Conservation (phyloP, 2,797 vertebrate genomes). For the Tenualosa thibaudeaui region DNA sequence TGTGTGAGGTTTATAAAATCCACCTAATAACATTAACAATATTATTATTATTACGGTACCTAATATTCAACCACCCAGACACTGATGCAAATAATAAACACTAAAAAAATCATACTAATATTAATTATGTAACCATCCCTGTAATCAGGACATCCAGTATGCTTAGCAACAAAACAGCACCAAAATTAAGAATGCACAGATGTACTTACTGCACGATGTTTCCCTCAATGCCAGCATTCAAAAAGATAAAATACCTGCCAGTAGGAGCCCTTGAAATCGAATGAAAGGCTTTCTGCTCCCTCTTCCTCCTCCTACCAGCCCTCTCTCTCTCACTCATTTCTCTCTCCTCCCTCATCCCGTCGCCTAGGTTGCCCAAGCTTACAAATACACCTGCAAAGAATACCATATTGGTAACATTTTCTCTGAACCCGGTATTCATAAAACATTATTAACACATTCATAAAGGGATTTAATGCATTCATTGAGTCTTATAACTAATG, state of each 20-base stretch:
- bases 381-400: no score
- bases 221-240: not conserved
- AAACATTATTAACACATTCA: no score
- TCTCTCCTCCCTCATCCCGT: not conserved
- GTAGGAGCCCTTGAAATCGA: slow-evolving; percentile 30
- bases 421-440: no score
- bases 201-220: not conserved
- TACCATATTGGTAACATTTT: no score
- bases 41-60: not conserved
- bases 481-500: no score
- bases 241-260: not conserved
- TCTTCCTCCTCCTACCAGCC: not conserved
- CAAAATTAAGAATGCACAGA: not conserved
- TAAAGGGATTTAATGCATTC: no score
- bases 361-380: not conserved
- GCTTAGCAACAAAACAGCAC: not conserved
- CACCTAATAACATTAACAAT: not conserved
- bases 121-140: not conserved
- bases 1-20: not conserved
- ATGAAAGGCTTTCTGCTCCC: not conserved
- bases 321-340: slow-evolving; percentile 39
- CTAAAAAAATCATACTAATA: not conserved
- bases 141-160: not conserved
- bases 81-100: not conserved
- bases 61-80: not conserved